Evolutionary conservation across 1,140 invertebrate species (phyloP).

Genomic region (Tetragnatha versicolor): DNA sequence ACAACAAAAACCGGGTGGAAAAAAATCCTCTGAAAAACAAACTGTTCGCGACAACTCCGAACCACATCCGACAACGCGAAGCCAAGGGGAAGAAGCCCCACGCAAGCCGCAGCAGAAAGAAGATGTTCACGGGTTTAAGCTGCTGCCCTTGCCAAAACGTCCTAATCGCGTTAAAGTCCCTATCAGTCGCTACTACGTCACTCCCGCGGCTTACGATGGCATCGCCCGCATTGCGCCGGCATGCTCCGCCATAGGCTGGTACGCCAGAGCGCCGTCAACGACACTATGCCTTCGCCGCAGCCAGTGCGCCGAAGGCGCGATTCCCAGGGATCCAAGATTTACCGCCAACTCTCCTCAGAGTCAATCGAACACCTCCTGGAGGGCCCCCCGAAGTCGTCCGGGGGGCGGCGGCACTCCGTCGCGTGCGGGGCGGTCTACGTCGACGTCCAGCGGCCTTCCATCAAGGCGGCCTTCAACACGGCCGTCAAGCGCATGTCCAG

Average conservation of each 20-base stretch:
- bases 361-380: conserved; percentile 24
- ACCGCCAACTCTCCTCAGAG: conserved; percentile 30
- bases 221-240: background rate
- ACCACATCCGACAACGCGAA: background rate
- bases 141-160: conserved; percentile 33
- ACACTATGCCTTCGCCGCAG: conserved; percentile 32
- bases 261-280: conserved; percentile 25
- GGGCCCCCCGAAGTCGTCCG: background rate
- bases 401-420: conserved; percentile 24
- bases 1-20: background rate
- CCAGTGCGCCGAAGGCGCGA: conserved; percentile 10
- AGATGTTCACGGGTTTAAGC: conserved; percentile 43
- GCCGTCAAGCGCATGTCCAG: conserved; percentile 34
- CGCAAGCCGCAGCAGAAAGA: background rate
- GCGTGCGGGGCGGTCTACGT: conserved; percentile 30
- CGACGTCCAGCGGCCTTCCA: conserved; percentile 24
- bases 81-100: conserved; percentile 25
- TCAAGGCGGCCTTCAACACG: conserved; percentile 37
- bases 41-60: background rate
- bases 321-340: conserved; percentile 24
- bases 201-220: background rate
- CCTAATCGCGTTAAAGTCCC: conserved; percentile 32
- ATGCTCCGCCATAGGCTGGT: conserved; percentile 43
- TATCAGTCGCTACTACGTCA: background rate
- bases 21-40: background rate